Base-by-base conservation (phyloP, 2,797 vertebrate genomes). In the Mareca penelope region DNA sequence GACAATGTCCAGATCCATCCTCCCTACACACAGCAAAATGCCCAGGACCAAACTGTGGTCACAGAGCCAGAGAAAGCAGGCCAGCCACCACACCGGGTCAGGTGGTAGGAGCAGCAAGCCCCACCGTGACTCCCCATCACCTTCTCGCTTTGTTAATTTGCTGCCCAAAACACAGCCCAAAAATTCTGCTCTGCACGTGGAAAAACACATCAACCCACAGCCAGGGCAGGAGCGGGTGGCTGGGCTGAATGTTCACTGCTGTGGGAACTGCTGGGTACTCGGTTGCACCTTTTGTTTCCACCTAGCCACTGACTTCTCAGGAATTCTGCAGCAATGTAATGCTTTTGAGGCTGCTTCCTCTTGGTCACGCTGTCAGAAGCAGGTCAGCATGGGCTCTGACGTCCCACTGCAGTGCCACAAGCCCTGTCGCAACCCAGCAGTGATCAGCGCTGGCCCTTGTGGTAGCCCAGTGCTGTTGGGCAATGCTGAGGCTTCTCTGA, bases 331-430 rank as follows among this genome's bases (percentile, higher is more conserved):
- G 83, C 48, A 31, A 48, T 35, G 64, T 4, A 28, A 3, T 33
- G 64, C 28, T 77, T 55, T 6, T 15, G 70, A 60, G 79, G 63
- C 52, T 15, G 55, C 29, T 96, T 93, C 83, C 94, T 79, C 80
- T 90, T 76, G 35, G 80, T 63, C 29, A 35, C 61, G 6, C 33
- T 2, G 1, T 83, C 33, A 7, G 85, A 44, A 3, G 23, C 9
- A 5, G 52, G 55, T 50, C 6, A 5, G 37, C 0, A 0, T 0
- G 1, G 35, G 65, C 55, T 75, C 28, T 78, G 88, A 84, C 6
- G 5, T 85, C 28, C 79, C 53, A 1, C 1, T 0, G 3, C 0
- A 0, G 7, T 63, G 76, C 37, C 44, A 5, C 61, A 7, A 42
- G 61, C 73, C 23, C 72, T 86, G 46, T 81, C 2, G 10, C 88